These are phyloP conservation scores for Megalops cyprinoides DNA, from an alignment of 2,797 vertebrate species.

Conservation along the genomic window DNA sequence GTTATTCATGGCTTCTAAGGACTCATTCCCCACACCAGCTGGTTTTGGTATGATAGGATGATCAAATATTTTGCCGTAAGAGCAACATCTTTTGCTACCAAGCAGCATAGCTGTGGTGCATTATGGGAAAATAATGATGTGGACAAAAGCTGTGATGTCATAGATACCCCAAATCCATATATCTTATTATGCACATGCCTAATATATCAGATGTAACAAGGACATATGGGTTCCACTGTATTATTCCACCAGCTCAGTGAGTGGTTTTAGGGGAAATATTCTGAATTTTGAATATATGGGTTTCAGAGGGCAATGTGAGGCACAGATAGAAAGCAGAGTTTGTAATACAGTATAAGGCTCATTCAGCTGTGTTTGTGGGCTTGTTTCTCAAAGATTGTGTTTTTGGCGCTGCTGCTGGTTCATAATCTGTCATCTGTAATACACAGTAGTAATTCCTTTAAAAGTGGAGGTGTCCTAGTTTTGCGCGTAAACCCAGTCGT, in stretches of 20 bases:
- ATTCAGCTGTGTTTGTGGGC: not conserved
- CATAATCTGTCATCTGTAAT: not conserved
- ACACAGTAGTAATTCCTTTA: not conserved
- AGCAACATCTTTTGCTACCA: not conserved
- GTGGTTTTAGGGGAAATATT: too few species aligned
- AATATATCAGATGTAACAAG: not conserved
- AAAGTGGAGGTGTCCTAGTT: not conserved
- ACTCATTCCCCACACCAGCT: too few species aligned
- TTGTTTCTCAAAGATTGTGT: not conserved
- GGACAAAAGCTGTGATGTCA: not conserved
- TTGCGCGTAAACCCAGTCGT: not conserved
- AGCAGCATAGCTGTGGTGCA: not conserved
- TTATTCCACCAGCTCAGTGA: too few species aligned
- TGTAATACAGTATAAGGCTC: too few species aligned
- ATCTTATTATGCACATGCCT: not conserved
- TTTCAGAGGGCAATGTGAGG: too few species aligned
- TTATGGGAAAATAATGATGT: not conserved
- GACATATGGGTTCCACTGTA: too few species aligned
- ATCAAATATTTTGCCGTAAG: not conserved
- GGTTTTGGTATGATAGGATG: too few species aligned
- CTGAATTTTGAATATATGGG: too few species aligned
- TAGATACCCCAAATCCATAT: not conserved
- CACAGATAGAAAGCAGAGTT: too few species aligned
- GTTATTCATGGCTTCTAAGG: too few species aligned
- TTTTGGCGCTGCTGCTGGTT: not conserved